A percentile compares a stretch with the other conserved stretches of the same genome.
These are phyloP conservation scores for Pristionchus exspectatus DNA, from an alignment of 2,888 invertebrate species.

Conservation along the genomic window DNA sequence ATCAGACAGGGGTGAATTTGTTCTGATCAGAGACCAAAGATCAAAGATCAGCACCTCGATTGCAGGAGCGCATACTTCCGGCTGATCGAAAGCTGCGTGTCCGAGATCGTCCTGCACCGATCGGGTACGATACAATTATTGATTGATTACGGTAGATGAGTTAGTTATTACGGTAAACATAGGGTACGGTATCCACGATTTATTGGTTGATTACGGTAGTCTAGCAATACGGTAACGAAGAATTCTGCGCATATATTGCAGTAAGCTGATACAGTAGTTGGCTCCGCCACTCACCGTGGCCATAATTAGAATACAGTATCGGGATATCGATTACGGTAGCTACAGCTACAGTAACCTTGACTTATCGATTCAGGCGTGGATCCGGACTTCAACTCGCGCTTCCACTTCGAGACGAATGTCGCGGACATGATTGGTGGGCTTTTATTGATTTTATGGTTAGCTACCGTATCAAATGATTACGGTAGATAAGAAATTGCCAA, in stretches of 20 bases:
- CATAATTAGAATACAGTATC: not conserved
- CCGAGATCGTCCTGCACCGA: slow-evolving; percentile 69
- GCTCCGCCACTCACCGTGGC: no score
- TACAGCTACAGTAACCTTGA: not conserved
- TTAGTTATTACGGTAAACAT: no score
- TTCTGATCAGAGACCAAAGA: not conserved
- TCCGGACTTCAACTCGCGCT: slow-evolving; percentile 62
- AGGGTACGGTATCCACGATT: not conserved
- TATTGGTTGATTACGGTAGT: slow-evolving; percentile 9
- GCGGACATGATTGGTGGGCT: slow-evolving; percentile 65
- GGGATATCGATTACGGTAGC: not conserved
- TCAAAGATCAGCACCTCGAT: not conserved
- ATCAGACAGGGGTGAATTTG: no score
- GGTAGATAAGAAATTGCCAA: no score
- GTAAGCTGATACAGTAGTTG: no score
- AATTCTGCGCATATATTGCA: not conserved
- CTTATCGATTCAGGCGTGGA: slow-evolving; percentile 59
- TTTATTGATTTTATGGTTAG: not conserved
- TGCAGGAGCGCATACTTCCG: slow-evolving; percentile 68
- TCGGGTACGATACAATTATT: slow-evolving; percentile 45
- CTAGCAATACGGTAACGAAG: no score
- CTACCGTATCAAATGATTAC: no score
- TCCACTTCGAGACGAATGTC: slow-evolving; percentile 66
- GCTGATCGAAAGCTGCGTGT: slow-evolving; percentile 66
- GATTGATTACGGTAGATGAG: not conserved